These are phyloP conservation scores for Bergia sp. DNA, from an alignment of 92 coral and sea anemone species.

Conservation along the genomic window DNA sequence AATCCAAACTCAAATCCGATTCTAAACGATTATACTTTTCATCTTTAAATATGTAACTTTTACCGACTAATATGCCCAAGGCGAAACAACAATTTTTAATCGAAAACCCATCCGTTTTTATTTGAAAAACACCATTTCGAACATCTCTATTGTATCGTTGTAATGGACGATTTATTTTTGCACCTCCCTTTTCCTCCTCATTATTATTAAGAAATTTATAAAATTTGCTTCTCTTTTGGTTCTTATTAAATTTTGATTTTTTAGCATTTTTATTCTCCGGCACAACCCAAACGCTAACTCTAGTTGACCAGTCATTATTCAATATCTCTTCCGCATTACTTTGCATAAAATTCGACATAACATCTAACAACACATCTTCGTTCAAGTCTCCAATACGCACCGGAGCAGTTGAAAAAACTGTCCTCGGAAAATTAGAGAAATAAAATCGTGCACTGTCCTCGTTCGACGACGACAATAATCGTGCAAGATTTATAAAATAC, in stretches of 20 bases:
- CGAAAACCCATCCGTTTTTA: background rate
- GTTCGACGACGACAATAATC: background rate
- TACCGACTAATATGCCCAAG: background rate
- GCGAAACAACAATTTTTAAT: slow-evolving; percentile 5
- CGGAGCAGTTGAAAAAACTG: background rate
- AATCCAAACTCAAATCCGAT: background rate
- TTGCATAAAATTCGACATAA: background rate
- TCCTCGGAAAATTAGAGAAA: slow-evolving; percentile 3
- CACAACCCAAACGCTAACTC: background rate
- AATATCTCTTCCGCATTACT: slow-evolving; percentile 4
- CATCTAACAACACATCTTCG: slow-evolving; percentile 2
- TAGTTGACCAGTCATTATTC: background rate
- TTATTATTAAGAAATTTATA: background rate
- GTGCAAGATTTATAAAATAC: slow-evolving; percentile 4
- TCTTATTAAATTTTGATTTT: background rate
- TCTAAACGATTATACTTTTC: background rate
- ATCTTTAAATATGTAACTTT: background rate
- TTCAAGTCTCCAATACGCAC: background rate
- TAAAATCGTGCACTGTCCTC: background rate
- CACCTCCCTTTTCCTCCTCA: background rate
- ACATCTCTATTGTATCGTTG: background rate
- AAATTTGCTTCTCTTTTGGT: background rate
- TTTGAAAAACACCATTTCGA: slow-evolving; percentile 7
- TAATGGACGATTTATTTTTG: background rate
- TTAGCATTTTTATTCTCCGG: background rate